Evolutionary conservation across 2,797 vertebrate genomes (phyloP).

Genomic region (Acipenser ruthenus): DNA sequence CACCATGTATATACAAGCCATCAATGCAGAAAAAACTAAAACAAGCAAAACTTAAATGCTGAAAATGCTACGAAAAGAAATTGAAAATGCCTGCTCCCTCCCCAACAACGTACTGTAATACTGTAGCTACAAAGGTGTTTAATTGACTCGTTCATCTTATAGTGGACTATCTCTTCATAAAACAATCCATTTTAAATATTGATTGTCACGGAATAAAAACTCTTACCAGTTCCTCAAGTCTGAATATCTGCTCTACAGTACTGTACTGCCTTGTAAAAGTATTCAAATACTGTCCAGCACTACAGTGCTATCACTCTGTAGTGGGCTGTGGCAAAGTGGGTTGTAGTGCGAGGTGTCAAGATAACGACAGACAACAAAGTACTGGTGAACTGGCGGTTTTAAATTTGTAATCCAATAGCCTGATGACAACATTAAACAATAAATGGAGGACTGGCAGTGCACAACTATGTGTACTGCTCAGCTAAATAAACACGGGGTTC

Average conservation of each 20-base stretch:
- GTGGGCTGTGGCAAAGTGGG: no score
- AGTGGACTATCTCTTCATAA: conserved; percentile 25
- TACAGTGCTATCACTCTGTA: not conserved
- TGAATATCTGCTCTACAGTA: not conserved
- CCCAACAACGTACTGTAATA: not conserved
- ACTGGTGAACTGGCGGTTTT: not conserved
- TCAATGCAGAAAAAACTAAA: not conserved
- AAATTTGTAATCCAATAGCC: not conserved
- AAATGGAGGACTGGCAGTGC: not conserved
- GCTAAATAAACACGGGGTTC: no score
- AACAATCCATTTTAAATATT: conserved; percentile 37
- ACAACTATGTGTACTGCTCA: not conserved
- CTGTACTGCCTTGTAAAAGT: not conserved
- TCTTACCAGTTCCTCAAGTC: conserved; percentile 9
- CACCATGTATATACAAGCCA: not conserved
- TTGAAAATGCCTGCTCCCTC: not conserved
- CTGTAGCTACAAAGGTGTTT: conserved; percentile 27
- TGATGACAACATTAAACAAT: not conserved
- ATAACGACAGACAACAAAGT: no score
- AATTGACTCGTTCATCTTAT: conserved; percentile 30
- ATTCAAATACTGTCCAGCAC: conserved; percentile 2
- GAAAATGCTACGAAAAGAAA: not conserved
- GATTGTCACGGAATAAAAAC: conserved; percentile 35
- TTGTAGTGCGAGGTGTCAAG: no score
- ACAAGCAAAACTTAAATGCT: conserved; percentile 4